These are phyloP conservation scores for Gavia stellata DNA, from an alignment of 2,113 vertebrate species.

Conservation along the genomic window DNA sequence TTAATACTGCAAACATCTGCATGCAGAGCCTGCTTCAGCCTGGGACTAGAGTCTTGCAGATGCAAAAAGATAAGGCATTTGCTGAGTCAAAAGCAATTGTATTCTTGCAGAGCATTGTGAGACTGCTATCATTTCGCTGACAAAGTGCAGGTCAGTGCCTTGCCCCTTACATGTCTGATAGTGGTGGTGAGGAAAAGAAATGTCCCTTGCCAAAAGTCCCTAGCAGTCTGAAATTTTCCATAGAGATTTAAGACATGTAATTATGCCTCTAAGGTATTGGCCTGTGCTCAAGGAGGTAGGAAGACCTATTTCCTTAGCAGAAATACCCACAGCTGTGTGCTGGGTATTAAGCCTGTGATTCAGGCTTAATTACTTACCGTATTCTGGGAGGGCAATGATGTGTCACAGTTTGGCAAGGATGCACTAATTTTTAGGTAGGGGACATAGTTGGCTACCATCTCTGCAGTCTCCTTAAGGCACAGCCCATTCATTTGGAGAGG, in stretches of 20 bases:
- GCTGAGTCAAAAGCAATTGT: neutral
- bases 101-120: neutral
- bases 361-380: neutral
- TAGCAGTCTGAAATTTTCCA: neutral
- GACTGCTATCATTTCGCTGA: neutral
- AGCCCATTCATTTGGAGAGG: neutral
- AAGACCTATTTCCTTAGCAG: neutral
- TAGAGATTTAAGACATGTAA: neutral
- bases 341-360: neutral
- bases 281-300: neutral
- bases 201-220: neutral
- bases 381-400: neutral
- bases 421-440: neutral
- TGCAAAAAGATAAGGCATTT: neutral
- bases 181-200: neutral
- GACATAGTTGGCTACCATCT: neutral
- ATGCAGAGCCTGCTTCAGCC: neutral
- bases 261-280: neutral
- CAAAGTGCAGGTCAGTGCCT: neutral
- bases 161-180: neutral
- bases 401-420: neutral
- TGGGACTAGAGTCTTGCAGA: neutral
- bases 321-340: neutral
- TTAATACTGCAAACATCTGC: neutral
- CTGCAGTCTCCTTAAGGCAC: neutral